Evolutionary conservation across 2,888 invertebrate genomes (phyloP), one percentile per base, ranked within the genome.

Genomic region (Sinotaia quadrata): DNA sequence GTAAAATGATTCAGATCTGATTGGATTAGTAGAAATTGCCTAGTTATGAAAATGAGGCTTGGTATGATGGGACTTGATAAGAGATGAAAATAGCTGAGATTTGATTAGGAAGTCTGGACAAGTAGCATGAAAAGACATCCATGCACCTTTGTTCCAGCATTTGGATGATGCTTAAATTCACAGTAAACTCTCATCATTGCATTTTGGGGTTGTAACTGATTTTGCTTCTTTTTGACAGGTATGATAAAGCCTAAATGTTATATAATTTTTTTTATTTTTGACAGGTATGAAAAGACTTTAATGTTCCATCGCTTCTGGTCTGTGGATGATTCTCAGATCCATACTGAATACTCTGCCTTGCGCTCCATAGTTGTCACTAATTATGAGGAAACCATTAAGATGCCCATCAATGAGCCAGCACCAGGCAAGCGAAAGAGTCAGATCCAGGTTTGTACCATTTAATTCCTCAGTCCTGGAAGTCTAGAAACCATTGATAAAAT

Each of bases 331-430:
- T 92, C 92, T 24, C 96, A 97, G 89, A 92, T 99, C 24, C 96
- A 96, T 88, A 98, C 98, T 0, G 94, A 98, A 84, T 99, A 94
- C 88, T 98, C 98, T 0, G 94, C 98, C 0, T 91, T 99, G n/a
- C 92, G 97, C 21, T 98, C 98, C 0, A 94, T 97, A 79, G 98
- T 99, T 0, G 95, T 99, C 92, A 94, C 96, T 1, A 99, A 99
- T 88, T 98, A 93, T 90, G 97, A 99, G 85, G 98, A 99, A 89
- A 98, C 95, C 0, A 93, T 99, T 7, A 97, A 96, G 91, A 92
- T 99, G 92, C 98, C 98, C 10, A 95, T 99, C 82, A 99, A 99
- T 88, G 99, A 99, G 88, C 98, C 98, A 3, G 99, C 98, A 0
- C 89, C 91, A 0, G 98, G 97, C 3, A 95, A 95, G 87, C 94